Percentiles rank a stretch among this genome's conserved stretches.
These are phyloP conservation scores for Belonocnema kinseyi DNA, from an alignment of 1,140 invertebrate species.

Conservation along the genomic window DNA sequence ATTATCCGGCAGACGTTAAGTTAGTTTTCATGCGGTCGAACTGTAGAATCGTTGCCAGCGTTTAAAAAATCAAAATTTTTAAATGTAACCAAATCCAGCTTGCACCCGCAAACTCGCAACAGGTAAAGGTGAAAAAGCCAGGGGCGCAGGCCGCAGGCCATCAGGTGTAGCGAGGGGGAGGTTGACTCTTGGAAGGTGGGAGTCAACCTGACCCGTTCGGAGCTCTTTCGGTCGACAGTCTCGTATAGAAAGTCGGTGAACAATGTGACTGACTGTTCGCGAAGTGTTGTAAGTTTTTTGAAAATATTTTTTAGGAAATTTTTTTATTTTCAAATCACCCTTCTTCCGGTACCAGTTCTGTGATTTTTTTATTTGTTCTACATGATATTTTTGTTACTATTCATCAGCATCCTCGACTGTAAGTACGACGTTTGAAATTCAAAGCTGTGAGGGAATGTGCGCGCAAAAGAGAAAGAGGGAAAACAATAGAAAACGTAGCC, in stretches of 20 bases:
- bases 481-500: too few relatives aligned
- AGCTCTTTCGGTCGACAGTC: conserved; percentile 64
- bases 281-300: background rate
- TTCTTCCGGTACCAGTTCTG: background rate
- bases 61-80: too few relatives aligned
- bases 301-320: conserved; percentile 33
- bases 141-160: conserved; percentile 35
- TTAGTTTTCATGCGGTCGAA: too few relatives aligned
- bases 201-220: conserved; percentile 61
- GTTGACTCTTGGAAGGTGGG: conserved; percentile 58
- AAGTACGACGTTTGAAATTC: background rate
- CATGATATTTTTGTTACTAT: conserved; percentile 1
- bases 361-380: background rate
- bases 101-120: conserved; percentile 55
- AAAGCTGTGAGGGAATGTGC: background rate
- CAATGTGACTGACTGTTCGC: conserved; percentile 39
- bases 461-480: background rate
- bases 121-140: conserved; percentile 59
- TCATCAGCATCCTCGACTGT: background rate
- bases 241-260: conserved; percentile 58
- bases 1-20: too few relatives aligned
- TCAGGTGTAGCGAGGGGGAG: conserved; percentile 56
- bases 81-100: too few relatives aligned
- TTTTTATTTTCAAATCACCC: conserved; percentile 1
- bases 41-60: too few relatives aligned